Base-by-base conservation (phyloP, 1,140 invertebrate species). In the Pachypsylla venusta region DNA sequence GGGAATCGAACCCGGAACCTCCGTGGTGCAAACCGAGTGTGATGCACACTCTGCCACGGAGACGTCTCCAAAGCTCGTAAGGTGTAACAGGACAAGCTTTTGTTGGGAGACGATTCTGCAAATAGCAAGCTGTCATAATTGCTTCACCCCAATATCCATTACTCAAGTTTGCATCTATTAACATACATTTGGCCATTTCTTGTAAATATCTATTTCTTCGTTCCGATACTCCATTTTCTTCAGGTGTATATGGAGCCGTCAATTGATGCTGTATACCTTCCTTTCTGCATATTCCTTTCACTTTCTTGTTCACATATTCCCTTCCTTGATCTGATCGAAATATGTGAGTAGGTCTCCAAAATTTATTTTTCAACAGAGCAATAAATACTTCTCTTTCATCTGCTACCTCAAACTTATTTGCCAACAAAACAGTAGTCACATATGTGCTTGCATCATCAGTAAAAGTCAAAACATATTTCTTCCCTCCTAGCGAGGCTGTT, bases 101-200 rank as follows among this genome's bases (percentile, higher is more conserved):
- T 14, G 13, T 66, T 22, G 66, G 67, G 5, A 63, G 58, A 40
- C 69, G 61, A 56, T 76, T 76, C 35, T 67, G 68, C 7, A 75
- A 57, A 60, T 74, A 74, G 10, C 67, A 66, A 5, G 74, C 71
- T 4, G 68, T 71, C 4, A 63, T 60, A 1, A 71, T 59, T 2
- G 72, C 70, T 63, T 75, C 75, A 0, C 65, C 71, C 73, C 74
- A 76, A 54, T 67, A 70, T 2, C 56, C 58, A 16, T 66, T 59
- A 1, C 58, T 27, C n/a, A 75, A 48, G 14, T 66, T 42, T 22
- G 68, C 62, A 42, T 67, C 63, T n/a, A 64, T 35, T 13, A 74
- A 57, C 63, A 75, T 64, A 58, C 64, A 65, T 12, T 67, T 56
- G 1, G 71, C 68, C 40, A 53, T 66, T 53, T 74, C 71, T 63